Conservation (phyloP, 2,113 vertebrate species). For the Dromiciops gliroides region DNA sequence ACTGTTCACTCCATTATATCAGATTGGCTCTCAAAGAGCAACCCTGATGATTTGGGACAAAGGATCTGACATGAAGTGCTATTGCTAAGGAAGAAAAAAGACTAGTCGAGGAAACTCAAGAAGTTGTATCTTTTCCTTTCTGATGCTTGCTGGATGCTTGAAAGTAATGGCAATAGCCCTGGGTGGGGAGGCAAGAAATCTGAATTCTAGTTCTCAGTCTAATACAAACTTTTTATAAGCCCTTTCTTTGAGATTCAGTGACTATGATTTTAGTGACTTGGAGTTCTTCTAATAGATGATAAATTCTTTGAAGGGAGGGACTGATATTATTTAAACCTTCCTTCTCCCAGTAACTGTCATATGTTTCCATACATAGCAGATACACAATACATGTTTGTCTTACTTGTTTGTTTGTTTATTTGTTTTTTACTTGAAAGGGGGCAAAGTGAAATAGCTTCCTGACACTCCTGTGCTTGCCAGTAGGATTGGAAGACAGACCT, state of each 20-base stretch:
- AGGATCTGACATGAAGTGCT: not conserved
- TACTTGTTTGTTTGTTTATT: not conserved
- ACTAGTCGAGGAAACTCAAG: not conserved
- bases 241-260: not conserved
- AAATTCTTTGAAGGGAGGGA: not conserved
- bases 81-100: not conserved
- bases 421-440: not conserved
- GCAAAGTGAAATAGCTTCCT: not conserved
- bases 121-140: not conserved
- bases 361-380: not conserved
- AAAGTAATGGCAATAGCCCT: not conserved
- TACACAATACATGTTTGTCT: not conserved
- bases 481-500: not conserved
- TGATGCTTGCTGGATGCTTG: not conserved
- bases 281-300: not conserved
- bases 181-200: not conserved
- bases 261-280: not conserved
- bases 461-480: not conserved
- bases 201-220: not conserved
- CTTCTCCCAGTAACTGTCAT: not conserved
- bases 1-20: too few relatives aligned
- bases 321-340: not conserved
- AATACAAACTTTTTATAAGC: not conserved
- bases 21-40: not conserved
- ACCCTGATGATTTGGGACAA: not conserved